phyloP scores from a whole-genome alignment of 2,113 vertebrate species.

The Aptenodytes patagonicus region DNA sequence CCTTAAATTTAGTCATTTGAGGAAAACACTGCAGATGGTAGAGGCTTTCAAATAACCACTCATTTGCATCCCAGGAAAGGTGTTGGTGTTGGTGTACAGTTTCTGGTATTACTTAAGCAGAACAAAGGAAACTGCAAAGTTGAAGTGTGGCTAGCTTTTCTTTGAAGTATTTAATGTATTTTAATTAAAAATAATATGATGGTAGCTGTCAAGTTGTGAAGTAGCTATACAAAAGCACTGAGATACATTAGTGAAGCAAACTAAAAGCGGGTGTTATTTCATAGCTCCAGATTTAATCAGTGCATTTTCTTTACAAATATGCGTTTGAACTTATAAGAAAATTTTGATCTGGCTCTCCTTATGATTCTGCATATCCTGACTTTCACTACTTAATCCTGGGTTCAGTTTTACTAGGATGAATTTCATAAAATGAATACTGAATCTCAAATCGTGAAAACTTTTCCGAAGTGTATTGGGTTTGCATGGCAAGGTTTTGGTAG shows the following conservation, averaged over 20 bases:
- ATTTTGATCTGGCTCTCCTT: not conserved
- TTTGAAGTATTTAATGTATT: not conserved
- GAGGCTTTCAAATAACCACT: not conserved
- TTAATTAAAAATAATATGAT: conserved; percentile 15
- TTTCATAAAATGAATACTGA: not conserved
- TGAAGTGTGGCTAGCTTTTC: not conserved
- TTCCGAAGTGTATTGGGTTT: not conserved
- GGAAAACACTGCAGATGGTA: not conserved
- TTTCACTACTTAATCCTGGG: not conserved
- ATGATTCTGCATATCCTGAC: not conserved
- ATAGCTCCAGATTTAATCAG: not conserved
- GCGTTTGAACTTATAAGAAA: not conserved
- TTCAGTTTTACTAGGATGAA: not conserved
- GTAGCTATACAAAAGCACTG: not conserved
- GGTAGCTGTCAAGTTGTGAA: not conserved
- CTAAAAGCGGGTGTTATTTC: not conserved
- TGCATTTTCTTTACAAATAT: not conserved
- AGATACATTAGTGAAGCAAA: not conserved
- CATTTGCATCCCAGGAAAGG: not conserved
- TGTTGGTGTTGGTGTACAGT: not conserved
- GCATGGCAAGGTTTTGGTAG: too few relatives aligned
- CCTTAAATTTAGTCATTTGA: not conserved
- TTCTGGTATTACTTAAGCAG: not conserved
- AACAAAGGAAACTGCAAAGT: not conserved
- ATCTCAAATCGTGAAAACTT: not conserved